Evolutionary conservation across 2,888 invertebrate species (phyloP), one percentile per base, ranked within the genome.

Genomic region (Exocentrus adspersus): DNA sequence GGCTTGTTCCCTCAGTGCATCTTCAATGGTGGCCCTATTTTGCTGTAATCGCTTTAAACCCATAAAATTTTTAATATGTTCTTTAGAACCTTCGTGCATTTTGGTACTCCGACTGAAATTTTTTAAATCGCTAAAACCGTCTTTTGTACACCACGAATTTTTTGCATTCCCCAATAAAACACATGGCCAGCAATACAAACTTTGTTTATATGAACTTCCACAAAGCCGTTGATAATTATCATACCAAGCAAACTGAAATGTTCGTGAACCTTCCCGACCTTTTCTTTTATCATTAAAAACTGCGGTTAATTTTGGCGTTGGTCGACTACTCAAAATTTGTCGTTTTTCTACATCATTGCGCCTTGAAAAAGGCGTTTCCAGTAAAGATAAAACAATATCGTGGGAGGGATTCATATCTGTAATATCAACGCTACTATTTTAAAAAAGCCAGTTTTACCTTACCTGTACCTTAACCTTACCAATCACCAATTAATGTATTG

Each of bases 291-390:
- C 41, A 12, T 41, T 41, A 41, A 41, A 41, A 41, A 41, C n/a
- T 41, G 41, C 41, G 10, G 41, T 41, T 41, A 14, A n/a, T 41
- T 41, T 41, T 41, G 41, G 41, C 14, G 41, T 41, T 41, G 41
- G 41, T 14, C 41, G n/a, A n/a, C n/a, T n/a, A n/a, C n/a, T n/a
- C n/a, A n/a, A n/a, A n/a, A n/a, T n/a, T n/a, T n/a, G n/a, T n/a
- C n/a, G n/a, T n/a, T n/a, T n/a, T n/a, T n/a, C n/a, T n/a, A n/a
- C n/a, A n/a, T n/a, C n/a, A n/a, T n/a, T n/a, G n/a, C n/a, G n/a
- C n/a, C n/a, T n/a, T n/a, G n/a, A n/a, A n/a, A n/a, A n/a, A n/a
- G n/a, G n/a, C n/a, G n/a, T n/a, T n/a, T n/a, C n/a, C n/a, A n/a
- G n/a, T n/a, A n/a, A n/a, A n/a, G n/a, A n/a, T 28, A 28, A 28